Conservation (phyloP, 2,888 invertebrate species). For the Nomada fucata region DNA sequence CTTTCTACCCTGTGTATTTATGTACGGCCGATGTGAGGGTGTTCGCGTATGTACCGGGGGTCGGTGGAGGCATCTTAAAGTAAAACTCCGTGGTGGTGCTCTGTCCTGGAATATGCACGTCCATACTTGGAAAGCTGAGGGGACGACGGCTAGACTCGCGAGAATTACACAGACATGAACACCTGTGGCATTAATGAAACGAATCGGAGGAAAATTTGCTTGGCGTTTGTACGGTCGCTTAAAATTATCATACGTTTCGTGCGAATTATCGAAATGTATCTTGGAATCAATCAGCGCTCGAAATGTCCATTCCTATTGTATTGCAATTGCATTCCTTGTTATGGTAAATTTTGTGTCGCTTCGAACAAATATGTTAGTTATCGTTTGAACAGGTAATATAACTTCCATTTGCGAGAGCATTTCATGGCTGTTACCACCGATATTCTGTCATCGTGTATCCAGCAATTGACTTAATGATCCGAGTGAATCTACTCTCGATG, state of each 20-base stretch:
- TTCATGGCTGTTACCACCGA: conserved; percentile 55
- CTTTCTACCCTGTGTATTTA: conserved; percentile 23
- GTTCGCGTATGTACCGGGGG: conserved; percentile 12
- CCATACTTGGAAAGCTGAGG: conserved; percentile 14
- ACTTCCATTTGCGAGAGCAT: conserved; percentile 24
- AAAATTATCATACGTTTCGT: conserved; percentile 57
- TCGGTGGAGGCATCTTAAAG: conserved; percentile 23
- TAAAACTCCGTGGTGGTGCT: conserved; percentile 16
- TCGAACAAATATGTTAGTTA: not conserved
- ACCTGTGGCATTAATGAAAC: conserved; percentile 7
- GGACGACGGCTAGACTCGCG: conserved; percentile 13
- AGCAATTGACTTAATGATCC: conserved; percentile 76
- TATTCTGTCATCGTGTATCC: conserved; percentile 69
- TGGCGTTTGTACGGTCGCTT: conserved; percentile 65
- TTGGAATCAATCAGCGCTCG: not conserved
- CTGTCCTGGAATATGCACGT: conserved; percentile 25
- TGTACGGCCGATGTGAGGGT: not conserved
- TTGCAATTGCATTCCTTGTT: no score
- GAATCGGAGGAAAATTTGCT: conserved; percentile 51
- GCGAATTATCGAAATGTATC: conserved; percentile 19
- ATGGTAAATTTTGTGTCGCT: not conserved
- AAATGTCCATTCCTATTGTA: not conserved
- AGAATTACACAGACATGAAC: conserved; percentile 33
- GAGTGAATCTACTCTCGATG: conserved; percentile 70
- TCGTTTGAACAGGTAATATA: not conserved